Conservation (phyloP, 2,797 vertebrate genomes). For the Rhabdomys pumilio region DNA sequence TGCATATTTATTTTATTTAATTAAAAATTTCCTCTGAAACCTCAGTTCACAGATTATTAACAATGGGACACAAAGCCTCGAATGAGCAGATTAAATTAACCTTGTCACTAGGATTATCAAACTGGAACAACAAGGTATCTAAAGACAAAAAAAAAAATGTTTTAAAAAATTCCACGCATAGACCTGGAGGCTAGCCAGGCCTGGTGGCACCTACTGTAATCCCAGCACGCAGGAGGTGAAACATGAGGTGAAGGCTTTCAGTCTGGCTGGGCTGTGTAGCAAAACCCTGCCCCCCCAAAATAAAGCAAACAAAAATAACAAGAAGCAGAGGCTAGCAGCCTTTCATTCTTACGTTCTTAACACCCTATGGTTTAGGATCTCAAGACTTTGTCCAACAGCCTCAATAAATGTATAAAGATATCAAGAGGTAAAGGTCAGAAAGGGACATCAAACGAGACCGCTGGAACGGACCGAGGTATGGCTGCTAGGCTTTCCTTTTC, state of each 20-base stretch:
- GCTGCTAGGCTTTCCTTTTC: constrained; percentile 78
- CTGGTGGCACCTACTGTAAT: background rate
- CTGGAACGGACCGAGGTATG: constrained; percentile 79
- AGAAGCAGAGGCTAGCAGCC: constrained; percentile 52
- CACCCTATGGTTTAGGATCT: constrained; percentile 63
- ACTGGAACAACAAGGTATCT: constrained; percentile 47
- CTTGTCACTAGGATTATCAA: constrained; percentile 56
- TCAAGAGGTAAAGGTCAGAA: constrained; percentile 84
- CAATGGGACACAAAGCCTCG: constrained; percentile 63
- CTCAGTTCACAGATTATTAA: constrained; percentile 17
- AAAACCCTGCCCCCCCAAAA: background rate
- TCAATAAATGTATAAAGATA: constrained; percentile 86
- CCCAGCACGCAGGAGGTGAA: background rate
- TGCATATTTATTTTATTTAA: constrained; percentile 62
- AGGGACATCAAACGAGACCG: constrained; percentile 80
- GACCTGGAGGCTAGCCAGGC: constrained; percentile 50
- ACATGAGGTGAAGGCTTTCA: background rate
- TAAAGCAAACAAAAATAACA: constrained; percentile 3
- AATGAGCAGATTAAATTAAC: constrained; percentile 64
- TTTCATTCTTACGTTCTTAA: constrained; percentile 69
- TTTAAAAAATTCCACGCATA: constrained; percentile 57
- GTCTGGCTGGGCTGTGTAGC: background rate
- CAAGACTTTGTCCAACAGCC: constrained; percentile 83
- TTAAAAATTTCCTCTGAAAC: constrained; percentile 65
- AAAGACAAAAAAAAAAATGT: constrained; percentile 60